Conservation (phyloP, 2,113 vertebrate genomes). For the Echinops telfairi region DNA sequence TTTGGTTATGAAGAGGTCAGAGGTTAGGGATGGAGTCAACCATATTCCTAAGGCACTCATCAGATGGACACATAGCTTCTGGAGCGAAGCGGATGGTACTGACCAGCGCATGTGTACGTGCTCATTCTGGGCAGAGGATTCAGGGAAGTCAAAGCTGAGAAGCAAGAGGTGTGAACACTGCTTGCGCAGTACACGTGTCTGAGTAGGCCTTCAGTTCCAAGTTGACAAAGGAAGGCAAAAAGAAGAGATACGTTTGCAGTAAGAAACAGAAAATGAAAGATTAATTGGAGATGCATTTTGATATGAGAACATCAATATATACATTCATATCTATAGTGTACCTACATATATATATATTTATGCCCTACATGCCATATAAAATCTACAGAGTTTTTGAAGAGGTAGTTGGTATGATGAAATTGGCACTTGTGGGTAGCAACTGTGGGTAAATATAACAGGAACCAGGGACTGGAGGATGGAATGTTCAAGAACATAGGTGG, state of each 20-base stretch:
- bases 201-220: neutral
- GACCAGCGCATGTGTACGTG: neutral
- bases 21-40: neutral
- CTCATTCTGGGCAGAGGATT: neutral
- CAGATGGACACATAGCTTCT: neutral
- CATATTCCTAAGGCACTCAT: neutral
- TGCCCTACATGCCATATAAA: conserved; percentile 1
- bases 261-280: conserved; percentile 16
- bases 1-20: neutral
- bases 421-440: neutral
- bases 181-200: neutral
- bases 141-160: neutral
- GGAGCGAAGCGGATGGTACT: neutral
- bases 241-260: conserved; percentile 13
- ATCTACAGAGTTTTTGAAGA: neutral
- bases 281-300: conserved; percentile 13
- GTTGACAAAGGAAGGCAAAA: neutral
- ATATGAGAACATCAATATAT: conserved; percentile 15
- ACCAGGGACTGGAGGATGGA: neutral
- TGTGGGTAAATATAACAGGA: neutral
- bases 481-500: fast-evolving
- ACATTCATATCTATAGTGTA: no score
- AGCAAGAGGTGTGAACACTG: neutral
- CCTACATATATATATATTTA: neutral
- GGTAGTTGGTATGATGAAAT: neutral